These are phyloP conservation scores for Pitta sordida DNA, from an alignment of 2,113 vertebrate species.

Conservation along the genomic window DNA sequence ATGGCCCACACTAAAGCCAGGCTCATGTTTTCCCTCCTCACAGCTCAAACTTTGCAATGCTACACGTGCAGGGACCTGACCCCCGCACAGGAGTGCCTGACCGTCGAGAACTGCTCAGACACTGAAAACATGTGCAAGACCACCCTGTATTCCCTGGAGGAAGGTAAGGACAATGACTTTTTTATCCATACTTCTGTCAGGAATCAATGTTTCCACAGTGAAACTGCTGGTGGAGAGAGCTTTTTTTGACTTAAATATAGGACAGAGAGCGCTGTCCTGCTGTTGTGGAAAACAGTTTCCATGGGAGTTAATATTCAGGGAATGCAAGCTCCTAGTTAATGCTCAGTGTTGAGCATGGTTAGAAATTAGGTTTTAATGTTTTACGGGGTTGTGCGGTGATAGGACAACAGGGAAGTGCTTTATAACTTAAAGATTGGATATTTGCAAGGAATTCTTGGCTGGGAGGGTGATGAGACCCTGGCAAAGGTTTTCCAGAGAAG, in stretches of 20 bases:
- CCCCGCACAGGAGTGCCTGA: not conserved
- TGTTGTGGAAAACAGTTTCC: not conserved
- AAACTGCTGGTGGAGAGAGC: not conserved
- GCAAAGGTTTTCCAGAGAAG: not conserved
- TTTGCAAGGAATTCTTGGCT: not conserved
- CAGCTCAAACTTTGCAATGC: constrained; percentile 10
- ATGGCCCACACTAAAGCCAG: not conserved
- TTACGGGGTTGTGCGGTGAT: rapidly evolving
- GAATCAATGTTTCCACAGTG: not conserved
- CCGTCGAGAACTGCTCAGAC: not conserved
- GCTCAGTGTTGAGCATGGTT: not conserved
- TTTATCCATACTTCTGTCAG: not conserved
- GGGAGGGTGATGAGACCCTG: not conserved
- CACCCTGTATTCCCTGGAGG: constrained; percentile 24
- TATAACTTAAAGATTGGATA: not conserved
- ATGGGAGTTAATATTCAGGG: not conserved
- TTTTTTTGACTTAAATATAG: not conserved
- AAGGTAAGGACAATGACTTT: not conserved
- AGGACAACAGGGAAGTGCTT: not conserved
- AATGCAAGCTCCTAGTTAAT: not conserved
- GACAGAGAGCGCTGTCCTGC: not conserved
- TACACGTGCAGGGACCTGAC: not conserved
- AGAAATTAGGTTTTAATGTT: not conserved
- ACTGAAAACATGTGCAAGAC: constrained; percentile 46
- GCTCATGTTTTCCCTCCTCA: not conserved